These are phyloP conservation scores for Salticus scenicus DNA, from an alignment of 2,888 invertebrate species.

Conservation along the genomic window DNA sequence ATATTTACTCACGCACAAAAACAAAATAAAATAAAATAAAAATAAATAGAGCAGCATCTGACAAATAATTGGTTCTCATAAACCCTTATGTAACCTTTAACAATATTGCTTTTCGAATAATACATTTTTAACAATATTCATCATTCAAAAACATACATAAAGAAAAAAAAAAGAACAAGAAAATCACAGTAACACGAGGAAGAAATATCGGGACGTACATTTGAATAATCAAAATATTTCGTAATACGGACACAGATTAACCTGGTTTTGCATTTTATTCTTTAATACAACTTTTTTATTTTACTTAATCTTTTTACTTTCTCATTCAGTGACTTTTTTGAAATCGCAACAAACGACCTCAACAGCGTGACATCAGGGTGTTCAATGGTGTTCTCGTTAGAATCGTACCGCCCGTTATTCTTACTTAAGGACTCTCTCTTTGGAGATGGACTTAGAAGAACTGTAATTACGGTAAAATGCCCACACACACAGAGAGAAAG, in stretches of 20 bases:
- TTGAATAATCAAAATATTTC: neutral
- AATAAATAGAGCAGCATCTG: no score
- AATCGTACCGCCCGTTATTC: conserved; percentile 30
- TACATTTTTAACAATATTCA: no score
- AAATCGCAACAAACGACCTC: conserved; percentile 16
- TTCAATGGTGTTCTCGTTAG: conserved; percentile 20
- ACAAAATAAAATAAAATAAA: no score
- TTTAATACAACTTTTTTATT: neutral
- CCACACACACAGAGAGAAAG: conserved; percentile 3
- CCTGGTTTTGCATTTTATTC: neutral
- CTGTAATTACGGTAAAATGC: neutral
- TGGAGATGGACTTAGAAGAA: conserved; percentile 7
- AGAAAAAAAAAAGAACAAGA: no score
- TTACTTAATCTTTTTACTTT: neutral
- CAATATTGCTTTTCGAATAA: no score
- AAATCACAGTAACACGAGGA: no score
- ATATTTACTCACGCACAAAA: no score
- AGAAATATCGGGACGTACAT: no score
- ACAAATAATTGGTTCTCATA: no score
- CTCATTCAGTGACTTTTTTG: conserved; percentile 5
- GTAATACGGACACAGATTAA: neutral
- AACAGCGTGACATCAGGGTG: conserved; percentile 30
- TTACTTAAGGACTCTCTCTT: neutral
- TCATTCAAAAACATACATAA: no score
- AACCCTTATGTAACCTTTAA: no score